A percentile compares a stretch with the other conserved stretches of the same genome.
Conservation (phyloP, 1,140 invertebrate genomes). For the Penaeus japonicus region DNA sequence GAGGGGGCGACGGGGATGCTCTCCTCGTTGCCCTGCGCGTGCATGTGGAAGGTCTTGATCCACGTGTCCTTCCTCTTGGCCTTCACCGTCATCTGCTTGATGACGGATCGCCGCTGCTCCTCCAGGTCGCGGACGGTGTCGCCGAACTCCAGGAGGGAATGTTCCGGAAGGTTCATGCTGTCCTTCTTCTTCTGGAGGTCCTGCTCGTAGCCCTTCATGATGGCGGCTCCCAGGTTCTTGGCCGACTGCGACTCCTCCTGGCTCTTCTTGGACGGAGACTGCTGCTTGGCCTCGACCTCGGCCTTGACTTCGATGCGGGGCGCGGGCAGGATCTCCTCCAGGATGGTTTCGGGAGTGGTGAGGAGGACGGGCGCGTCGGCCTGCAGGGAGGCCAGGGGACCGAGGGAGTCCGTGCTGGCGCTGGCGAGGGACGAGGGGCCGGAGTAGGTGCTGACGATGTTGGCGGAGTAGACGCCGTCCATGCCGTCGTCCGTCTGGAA, state of each 20-base stretch:
- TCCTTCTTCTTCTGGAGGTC: slow-evolving; percentile 58
- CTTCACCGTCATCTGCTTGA: slow-evolving; percentile 60
- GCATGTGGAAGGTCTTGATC: slow-evolving; percentile 58
- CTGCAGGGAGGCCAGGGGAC: background rate
- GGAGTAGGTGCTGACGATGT: slow-evolving; percentile 40
- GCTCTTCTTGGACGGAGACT: too few relatives aligned
- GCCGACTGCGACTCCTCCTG: background rate
- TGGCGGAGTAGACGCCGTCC: slow-evolving; percentile 51
- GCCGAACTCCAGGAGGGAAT: slow-evolving; percentile 60
- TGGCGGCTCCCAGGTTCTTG: slow-evolving; percentile 60
- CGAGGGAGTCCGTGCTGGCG: slow-evolving; percentile 7
- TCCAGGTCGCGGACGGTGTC: slow-evolving; percentile 59
- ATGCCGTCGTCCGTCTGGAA: slow-evolving; percentile 45
- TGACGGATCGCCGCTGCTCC: slow-evolving; percentile 58
- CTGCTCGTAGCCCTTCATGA: slow-evolving; percentile 60
- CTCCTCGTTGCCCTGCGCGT: slow-evolving; percentile 22
- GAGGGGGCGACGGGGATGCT: slow-evolving; percentile 45
- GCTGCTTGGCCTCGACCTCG: background rate
- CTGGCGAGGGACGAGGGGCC: slow-evolving; percentile 54
- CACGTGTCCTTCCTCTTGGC: slow-evolving; percentile 61
- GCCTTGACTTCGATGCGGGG: background rate
- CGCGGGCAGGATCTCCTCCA: slow-evolving; percentile 4
- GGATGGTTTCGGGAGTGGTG: slow-evolving; percentile 27
- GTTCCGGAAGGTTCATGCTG: slow-evolving; percentile 59
- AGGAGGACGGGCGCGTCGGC: background rate